Evolutionary conservation across 2,797 vertebrate genomes (phyloP), one percentile per base, ranked within the genome.

Genomic region (Sebastes matsubarae): DNA sequence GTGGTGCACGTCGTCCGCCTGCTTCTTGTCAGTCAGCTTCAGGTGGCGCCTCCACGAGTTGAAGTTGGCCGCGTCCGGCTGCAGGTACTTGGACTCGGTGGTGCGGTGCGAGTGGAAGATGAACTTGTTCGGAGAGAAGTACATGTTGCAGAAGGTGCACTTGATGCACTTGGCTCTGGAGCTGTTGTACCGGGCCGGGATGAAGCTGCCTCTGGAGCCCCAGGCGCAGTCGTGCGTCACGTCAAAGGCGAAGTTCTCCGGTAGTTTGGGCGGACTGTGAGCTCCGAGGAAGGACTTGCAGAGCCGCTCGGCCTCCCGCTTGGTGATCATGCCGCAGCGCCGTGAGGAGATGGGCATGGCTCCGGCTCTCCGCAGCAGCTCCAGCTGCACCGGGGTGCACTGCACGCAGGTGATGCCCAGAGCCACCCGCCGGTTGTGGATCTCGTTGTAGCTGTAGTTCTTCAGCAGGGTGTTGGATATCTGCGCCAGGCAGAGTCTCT

Each of bases 361-460:
- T 60, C 97, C 97, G 2, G 97, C 97, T 75, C 97, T 95, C 77
- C 97, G 94, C 91, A 98, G 94, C 16, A 98, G 97, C 95, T 98
- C 97, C 93, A 98, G 95, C 93, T 98, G 97, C 6, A 97, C 97
- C 0, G 97, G 97, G 22, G 97, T 98, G 93, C 97, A 98, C 93
- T 97, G 97, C 77, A 97, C 97, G 64, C 97, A 98, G 38, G 97
- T 97, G 94, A 98, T 97, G 81, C 97, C 97, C 89, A 98, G 82
- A 29, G 97, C 97, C 55, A 97, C 97, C 24, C 97, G 95, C 54
- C 97, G 95, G 91, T 97, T 97, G 94, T 98, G 97, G 66, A 98
- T 98, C 94, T 98, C 97, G 94, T 98, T 97, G 95, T 97, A 97
- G 92, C 97, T 97, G 94, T 97, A 98, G 95, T 96, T 96, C 80